Conservation (phyloP, 2,888 invertebrate genomes). For the Flabesymbios commensalis region DNA sequence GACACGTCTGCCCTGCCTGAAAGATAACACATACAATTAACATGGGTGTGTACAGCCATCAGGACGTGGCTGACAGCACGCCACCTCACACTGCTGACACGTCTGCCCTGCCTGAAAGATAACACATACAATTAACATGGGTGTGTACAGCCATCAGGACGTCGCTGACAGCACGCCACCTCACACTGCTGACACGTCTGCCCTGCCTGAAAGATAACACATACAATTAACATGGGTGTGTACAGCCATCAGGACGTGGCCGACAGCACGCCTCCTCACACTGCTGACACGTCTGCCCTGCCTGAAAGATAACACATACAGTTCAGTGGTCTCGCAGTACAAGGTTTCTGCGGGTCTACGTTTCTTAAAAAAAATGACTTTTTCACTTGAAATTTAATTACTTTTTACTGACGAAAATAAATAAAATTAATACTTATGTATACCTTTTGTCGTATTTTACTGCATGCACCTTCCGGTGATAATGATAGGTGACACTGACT, state of each 20-base stretch:
- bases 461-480: too few species aligned
- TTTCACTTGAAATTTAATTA: too few species aligned
- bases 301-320: slow-evolving; percentile 34
- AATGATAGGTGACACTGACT: too few species aligned
- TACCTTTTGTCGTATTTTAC: too few species aligned
- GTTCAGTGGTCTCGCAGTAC: too few species aligned
- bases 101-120: slow-evolving; percentile 50
- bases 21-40: neutral
- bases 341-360: too few species aligned
- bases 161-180: slow-evolving; percentile 55
- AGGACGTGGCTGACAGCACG: slow-evolving; percentile 63
- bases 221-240: slow-evolving; percentile 70
- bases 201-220: slow-evolving; percentile 45
- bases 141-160: slow-evolving; percentile 74
- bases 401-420: too few species aligned
- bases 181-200: slow-evolving; percentile 58
- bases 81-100: slow-evolving; percentile 57
- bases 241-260: slow-evolving; percentile 70
- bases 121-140: slow-evolving; percentile 65
- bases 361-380: too few species aligned
- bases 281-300: slow-evolving; percentile 54
- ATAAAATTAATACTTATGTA: too few species aligned
- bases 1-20: slow-evolving; percentile 57
- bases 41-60: slow-evolving; percentile 77
- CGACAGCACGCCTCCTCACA: slow-evolving; percentile 55